phyloP scores from a whole-genome alignment of 64 coral and sea anemone species.

The Stichodactyla helianthus region DNA sequence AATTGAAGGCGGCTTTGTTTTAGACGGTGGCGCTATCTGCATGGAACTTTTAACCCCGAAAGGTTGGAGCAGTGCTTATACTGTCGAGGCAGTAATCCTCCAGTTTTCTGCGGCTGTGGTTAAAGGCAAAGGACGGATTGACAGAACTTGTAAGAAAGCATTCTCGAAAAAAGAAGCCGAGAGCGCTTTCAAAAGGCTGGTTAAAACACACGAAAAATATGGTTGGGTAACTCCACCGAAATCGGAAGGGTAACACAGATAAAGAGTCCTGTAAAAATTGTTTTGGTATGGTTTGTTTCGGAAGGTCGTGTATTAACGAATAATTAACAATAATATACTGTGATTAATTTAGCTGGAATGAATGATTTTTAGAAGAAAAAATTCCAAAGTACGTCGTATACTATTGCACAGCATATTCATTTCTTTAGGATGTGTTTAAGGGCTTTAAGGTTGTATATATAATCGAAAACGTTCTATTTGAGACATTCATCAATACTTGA shows the following conservation, averaged over 20 bases:
- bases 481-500: too few species aligned
- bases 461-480: too few species aligned
- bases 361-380: background rate
- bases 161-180: conserved; percentile 94
- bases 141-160: conserved; percentile 74
- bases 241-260: conserved; percentile 58
- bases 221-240: conserved; percentile 94
- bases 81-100: conserved; percentile 77
- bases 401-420: too few species aligned
- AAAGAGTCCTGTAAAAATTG: background rate
- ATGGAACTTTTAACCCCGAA: conserved; percentile 92
- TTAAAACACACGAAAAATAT: conserved; percentile 95
- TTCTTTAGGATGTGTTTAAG: too few species aligned
- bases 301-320: background rate
- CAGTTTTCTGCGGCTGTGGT: conserved; percentile 92
- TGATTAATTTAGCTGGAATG: background rate
- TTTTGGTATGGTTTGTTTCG: background rate
- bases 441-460: too few species aligned
- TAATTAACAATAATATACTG: background rate
- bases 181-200: conserved; percentile 80
- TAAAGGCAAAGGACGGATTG: conserved; percentile 86
- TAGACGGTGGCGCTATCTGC: conserved; percentile 87
- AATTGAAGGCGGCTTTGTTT: conserved; percentile 88
- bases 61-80: conserved; percentile 88
- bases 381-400: background rate